A percentile compares a stretch with the other conserved stretches of the same genome.
phyloP scores from a whole-genome alignment of 30 jellyfish, hydroid and myxozoan genomes.

The Mastigias papua region DNA sequence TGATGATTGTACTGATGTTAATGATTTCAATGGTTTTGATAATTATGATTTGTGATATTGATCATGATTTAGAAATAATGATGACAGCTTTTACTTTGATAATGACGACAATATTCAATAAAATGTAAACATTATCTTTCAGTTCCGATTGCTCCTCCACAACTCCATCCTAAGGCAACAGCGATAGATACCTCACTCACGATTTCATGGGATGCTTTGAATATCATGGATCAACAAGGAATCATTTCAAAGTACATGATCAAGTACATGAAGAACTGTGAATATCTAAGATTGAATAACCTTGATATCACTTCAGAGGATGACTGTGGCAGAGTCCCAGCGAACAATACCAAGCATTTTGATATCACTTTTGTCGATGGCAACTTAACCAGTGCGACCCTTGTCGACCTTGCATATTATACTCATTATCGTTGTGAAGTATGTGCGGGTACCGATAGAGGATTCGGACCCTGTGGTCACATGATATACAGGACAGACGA shows the following conservation, averaged over 20 bases:
- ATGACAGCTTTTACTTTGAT: no score
- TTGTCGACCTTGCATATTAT: conserved; percentile 18
- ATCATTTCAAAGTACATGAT: not conserved
- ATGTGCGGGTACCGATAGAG: conserved; percentile 54
- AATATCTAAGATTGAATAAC: conserved; percentile 2
- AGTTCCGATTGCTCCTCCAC: conserved; percentile 56
- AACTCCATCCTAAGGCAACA: not conserved
- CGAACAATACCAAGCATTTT: conserved; percentile 15
- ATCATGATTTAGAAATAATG: no score
- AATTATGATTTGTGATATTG: not conserved
- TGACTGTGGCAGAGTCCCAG: conserved; percentile 41
- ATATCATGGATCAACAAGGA: conserved; percentile 49
- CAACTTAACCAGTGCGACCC: not conserved
- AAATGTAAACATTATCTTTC: no score
- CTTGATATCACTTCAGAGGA: not conserved
- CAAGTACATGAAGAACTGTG: conserved; percentile 52
- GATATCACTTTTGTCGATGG: not conserved
- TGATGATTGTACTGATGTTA: no score
- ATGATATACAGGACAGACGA: conserved; percentile 39
- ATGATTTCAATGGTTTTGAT: no score
- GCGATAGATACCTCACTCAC: conserved; percentile 3
- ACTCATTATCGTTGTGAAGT: conserved; percentile 23
- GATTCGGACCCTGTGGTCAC: conserved; percentile 40
- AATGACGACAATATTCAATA: no score
- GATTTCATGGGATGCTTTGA: conserved; percentile 13